phyloP scores from a whole-genome alignment of 2,888 invertebrate genomes.

The Muschampia plurimacula region DNA sequence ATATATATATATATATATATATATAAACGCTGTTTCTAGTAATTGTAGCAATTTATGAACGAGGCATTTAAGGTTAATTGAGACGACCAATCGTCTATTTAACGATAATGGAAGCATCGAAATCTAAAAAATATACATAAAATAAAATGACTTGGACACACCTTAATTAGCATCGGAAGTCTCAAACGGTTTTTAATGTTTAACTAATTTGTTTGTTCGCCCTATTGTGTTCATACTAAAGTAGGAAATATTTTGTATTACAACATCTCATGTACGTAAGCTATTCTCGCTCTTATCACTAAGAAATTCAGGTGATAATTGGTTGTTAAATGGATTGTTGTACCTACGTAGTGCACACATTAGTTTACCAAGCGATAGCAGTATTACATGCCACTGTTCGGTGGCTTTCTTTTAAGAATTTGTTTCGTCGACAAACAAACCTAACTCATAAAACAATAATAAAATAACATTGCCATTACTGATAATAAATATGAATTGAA shows the following conservation, averaged over 20 bases:
- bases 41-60: conserved; percentile 63
- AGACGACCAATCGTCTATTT: conserved; percentile 67
- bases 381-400: conserved; percentile 41
- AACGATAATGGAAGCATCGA: conserved; percentile 73
- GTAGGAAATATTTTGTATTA: conserved; percentile 27
- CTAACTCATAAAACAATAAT: background rate
- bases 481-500: background rate
- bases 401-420: conserved; percentile 28
- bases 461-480: background rate
- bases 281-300: conserved; percentile 42
- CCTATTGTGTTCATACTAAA: conserved; percentile 43
- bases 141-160: conserved; percentile 55
- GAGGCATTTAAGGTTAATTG: conserved; percentile 73
- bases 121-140: conserved; percentile 59
- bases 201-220: conserved; percentile 74
- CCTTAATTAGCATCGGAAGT: conserved; percentile 80
- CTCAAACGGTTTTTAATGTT: conserved; percentile 71
- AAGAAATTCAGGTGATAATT: conserved; percentile 35
- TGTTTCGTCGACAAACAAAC: conserved; percentile 8
- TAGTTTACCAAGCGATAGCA: conserved; percentile 40
- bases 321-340: conserved; percentile 22
- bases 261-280: conserved; percentile 18
- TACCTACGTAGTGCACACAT: conserved; percentile 29
- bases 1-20: no score
- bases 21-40: conserved; percentile 16